phyloP scores from a whole-genome alignment of 2,797 vertebrate species.

The Falco columbarius region DNA sequence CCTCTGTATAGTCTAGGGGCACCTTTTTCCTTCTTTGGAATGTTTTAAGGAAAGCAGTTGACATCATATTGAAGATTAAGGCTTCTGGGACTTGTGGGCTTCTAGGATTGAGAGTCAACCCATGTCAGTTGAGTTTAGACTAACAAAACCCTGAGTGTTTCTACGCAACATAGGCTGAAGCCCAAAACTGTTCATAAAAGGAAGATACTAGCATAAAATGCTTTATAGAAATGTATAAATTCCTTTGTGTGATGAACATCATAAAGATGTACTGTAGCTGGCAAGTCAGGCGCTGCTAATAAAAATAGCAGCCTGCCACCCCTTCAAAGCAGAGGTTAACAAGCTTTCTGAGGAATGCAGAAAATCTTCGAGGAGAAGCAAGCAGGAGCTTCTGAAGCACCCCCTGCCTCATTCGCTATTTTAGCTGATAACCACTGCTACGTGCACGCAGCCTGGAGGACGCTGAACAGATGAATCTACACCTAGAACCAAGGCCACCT shows the following conservation, averaged over 20 bases:
- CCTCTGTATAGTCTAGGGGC: background rate
- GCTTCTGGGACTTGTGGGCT: background rate
- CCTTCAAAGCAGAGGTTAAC: background rate
- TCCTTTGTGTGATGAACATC: background rate
- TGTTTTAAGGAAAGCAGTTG: background rate
- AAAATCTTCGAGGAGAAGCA: background rate
- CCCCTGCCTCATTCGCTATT: slow-evolving; percentile 35
- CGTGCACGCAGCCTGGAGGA: background rate
- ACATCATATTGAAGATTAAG: background rate
- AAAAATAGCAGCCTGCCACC: background rate
- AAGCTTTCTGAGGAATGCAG: background rate
- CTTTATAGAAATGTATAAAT: background rate
- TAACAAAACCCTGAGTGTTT: background rate
- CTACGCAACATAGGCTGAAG: background rate
- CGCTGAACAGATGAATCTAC: background rate
- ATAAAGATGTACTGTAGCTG: background rate
- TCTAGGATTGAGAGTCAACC: background rate
- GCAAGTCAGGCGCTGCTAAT: background rate
- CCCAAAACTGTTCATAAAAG: background rate
- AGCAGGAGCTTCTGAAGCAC: background rate
- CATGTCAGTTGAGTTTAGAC: background rate
- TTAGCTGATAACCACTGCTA: slow-evolving; percentile 48
- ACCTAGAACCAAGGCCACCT: slow-evolving; percentile 23
- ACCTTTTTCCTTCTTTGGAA: background rate
- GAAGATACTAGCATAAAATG: background rate